Evolutionary conservation across 2,888 invertebrate genomes (phyloP).

Genomic region (Euproctis similis): DNA sequence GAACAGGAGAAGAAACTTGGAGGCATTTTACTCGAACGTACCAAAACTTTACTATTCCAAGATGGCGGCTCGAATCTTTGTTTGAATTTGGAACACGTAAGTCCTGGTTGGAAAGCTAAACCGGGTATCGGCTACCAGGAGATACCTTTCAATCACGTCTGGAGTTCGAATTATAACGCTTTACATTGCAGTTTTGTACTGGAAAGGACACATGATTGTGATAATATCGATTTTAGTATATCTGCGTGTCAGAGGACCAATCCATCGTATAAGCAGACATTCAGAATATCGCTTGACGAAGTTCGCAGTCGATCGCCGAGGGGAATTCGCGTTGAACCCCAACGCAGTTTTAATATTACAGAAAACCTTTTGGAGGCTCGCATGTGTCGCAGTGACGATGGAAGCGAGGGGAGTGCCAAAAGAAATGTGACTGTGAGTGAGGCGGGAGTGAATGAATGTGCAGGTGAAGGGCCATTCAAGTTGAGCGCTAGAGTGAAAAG

Average conservation of each 20-base stretch:
- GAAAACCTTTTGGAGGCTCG: constrained; percentile 65
- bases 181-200: constrained; percentile 93
- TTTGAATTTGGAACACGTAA: constrained; percentile 90
- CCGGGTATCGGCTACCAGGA: constrained; percentile 91
- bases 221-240: constrained; percentile 63
- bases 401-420: constrained; percentile 59
- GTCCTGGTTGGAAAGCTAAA: constrained; percentile 91
- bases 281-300: constrained; percentile 66
- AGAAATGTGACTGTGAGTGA: constrained; percentile 77
- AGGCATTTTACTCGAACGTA: constrained; percentile 91
- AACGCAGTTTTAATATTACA: constrained; percentile 67
- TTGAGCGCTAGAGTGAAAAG: constrained; percentile 74
- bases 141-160: constrained; percentile 92
- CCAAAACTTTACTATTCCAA: constrained; percentile 90
- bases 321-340: constrained; percentile 64
- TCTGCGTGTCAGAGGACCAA: constrained; percentile 68
- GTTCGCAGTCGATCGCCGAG: constrained; percentile 62
- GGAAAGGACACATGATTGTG: constrained; percentile 79
- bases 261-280: constrained; percentile 68
- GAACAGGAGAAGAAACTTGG: constrained; percentile 87
- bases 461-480: constrained; percentile 77
- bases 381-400: constrained; percentile 66
- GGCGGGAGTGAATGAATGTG: constrained; percentile 77
- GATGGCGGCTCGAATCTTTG: constrained; percentile 93
- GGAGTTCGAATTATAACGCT: constrained; percentile 90